Evolutionary conservation across 2,888 invertebrate genomes (phyloP).

Genomic region (Philonicus albiceps): DNA sequence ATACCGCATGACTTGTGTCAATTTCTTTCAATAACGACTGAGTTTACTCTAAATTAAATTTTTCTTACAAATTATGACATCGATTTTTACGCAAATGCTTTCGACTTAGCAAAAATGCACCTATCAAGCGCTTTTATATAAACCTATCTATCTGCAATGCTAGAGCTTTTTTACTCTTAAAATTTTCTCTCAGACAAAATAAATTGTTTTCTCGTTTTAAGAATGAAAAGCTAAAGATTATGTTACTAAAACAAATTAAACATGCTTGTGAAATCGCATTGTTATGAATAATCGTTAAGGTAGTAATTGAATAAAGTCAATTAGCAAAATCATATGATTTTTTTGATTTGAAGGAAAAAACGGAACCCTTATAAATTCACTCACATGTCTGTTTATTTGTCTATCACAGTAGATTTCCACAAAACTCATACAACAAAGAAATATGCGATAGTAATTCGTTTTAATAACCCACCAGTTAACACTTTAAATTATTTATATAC

Average conservation of each 20-base stretch:
- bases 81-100: not conserved
- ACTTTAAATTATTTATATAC: too few relatives aligned
- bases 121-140: not conserved
- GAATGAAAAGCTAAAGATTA: not conserved
- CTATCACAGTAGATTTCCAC: too few relatives aligned
- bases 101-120: not conserved
- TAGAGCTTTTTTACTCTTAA: not conserved
- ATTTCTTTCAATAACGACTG: not conserved
- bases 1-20: not conserved
- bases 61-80: not conserved
- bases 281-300: too few relatives aligned
- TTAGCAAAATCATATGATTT: too few relatives aligned
- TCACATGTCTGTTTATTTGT: too few relatives aligned
- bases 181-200: not conserved
- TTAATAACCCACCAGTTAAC: too few relatives aligned
- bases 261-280: not conserved
- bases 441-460: too few relatives aligned
- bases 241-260: not conserved
- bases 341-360: too few relatives aligned
- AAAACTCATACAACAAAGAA: too few relatives aligned
- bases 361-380: too few relatives aligned
- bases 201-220: not conserved
- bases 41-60: not conserved
- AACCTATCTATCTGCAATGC: not conserved
- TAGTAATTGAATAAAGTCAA: too few relatives aligned